Evolutionary conservation across 2,888 invertebrate species (phyloP).

Genomic region (Craniophora ligustri): DNA sequence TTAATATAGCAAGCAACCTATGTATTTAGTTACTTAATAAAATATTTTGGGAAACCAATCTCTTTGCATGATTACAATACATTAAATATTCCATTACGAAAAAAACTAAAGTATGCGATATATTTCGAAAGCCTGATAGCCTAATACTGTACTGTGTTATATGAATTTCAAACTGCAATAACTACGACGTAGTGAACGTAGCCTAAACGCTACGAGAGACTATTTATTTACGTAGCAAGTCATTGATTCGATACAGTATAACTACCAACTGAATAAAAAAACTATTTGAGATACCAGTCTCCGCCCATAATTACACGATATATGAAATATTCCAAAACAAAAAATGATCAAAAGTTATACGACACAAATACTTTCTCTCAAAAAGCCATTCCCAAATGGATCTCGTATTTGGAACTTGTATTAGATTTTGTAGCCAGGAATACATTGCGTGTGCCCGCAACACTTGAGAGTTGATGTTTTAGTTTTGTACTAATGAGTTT

Average conservation of each 20-base stretch:
- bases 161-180: not conserved
- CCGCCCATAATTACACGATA: too few species aligned
- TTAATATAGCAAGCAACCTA: too few species aligned
- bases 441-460: slow-evolving; percentile 31
- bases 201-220: not conserved
- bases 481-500: slow-evolving; percentile 61
- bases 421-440: slow-evolving; percentile 20
- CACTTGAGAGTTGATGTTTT: slow-evolving; percentile 49
- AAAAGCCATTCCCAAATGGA: slow-evolving; percentile 16
- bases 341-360: slow-evolving; percentile 1
- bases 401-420: slow-evolving; percentile 24
- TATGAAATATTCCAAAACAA: not conserved
- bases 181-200: slow-evolving; percentile 2
- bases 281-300: too few species aligned
- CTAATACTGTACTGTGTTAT: not conserved
- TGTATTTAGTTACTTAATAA: too few species aligned
- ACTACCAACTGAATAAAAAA: too few species aligned
- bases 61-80: too few species aligned
- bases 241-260: too few species aligned
- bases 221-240: not conserved
- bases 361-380: slow-evolving; percentile 7
- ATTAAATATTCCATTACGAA: too few species aligned
- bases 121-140: not conserved
- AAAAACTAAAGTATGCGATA: too few species aligned
- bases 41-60: too few species aligned